These are phyloP conservation scores for Venturia canescens DNA, from an alignment of 1,140 invertebrate species.

Conservation along the genomic window DNA sequence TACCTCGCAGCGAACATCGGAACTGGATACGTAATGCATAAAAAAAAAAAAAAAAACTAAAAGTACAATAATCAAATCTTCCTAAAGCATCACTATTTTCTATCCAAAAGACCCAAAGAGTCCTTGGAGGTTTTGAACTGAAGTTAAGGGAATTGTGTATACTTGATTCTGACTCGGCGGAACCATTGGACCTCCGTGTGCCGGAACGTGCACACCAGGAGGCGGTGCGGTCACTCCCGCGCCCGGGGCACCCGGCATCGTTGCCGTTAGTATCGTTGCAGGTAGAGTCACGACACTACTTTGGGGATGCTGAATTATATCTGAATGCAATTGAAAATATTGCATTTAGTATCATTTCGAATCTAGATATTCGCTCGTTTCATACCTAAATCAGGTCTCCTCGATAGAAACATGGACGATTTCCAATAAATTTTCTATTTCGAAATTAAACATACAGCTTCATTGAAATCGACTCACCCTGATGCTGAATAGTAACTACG, in stretches of 20 bases:
- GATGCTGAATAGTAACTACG: conserved; percentile 76
- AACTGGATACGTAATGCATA: too few species aligned
- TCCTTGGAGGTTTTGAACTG: conserved; percentile 21
- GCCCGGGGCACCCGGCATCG: conserved; percentile 70
- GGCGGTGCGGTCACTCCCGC: conserved; percentile 68
- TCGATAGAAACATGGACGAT: too few species aligned
- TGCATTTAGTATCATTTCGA: neutral
- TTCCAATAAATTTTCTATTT: too few species aligned
- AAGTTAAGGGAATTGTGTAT: conserved; percentile 46
- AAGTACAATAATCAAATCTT: too few species aligned
- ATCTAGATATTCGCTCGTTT: too few species aligned
- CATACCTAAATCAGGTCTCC: too few species aligned
- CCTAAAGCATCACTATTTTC: too few species aligned
- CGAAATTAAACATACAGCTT: too few species aligned
- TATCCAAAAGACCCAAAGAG: too few species aligned
- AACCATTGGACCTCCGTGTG: conserved; percentile 71
- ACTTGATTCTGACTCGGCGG: conserved; percentile 72
- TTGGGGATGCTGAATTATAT: conserved; percentile 75
- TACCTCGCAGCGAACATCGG: too few species aligned
- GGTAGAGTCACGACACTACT: conserved; percentile 73
- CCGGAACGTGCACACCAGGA: conserved; percentile 71
- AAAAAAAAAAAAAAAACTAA: too few species aligned
- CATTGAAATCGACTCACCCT: conserved; percentile 67
- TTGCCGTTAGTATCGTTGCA: conserved; percentile 74
- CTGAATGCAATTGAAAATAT: conserved; percentile 53